Percentiles rank a stretch among this genome's conserved stretches.
Evolutionary conservation across 2,888 invertebrate species (phyloP).

Genomic region (Plagiodera versicolora): DNA sequence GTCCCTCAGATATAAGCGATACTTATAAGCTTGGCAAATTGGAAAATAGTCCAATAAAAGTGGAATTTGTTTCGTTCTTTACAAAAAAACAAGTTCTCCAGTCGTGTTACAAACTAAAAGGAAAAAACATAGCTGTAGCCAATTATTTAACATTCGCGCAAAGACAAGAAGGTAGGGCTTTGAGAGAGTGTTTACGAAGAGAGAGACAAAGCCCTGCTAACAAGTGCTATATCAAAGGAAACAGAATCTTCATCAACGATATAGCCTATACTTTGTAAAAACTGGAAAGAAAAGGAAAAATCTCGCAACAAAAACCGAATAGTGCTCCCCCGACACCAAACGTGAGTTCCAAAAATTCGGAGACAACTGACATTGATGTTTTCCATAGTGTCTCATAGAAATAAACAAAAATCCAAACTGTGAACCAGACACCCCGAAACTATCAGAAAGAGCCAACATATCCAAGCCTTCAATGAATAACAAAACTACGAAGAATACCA

Average conservation of each 20-base stretch:
- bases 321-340: slow-evolving; percentile 8
- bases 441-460: not conserved
- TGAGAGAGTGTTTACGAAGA: not conserved
- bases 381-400: not conserved
- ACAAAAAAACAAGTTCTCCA: slow-evolving; percentile 4
- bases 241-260: slow-evolving; percentile 4
- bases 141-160: slow-evolving; percentile 1
- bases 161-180: not conserved
- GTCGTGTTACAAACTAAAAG: slow-evolving; percentile 2
- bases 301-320: slow-evolving; percentile 4
- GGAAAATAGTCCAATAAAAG: slow-evolving; percentile 5
- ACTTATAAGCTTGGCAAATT: slow-evolving; percentile 2
- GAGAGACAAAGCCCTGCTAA: slow-evolving; percentile 5
- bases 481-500: not conserved
- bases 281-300: slow-evolving; percentile 11
- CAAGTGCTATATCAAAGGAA: slow-evolving; percentile 8
- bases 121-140: not conserved
- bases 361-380: not conserved
- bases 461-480: not conserved
- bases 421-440: not conserved
- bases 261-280: not conserved
- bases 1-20: not conserved
- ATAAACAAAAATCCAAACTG: not conserved
- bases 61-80: slow-evolving; percentile 6
- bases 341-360: not conserved